A percentile compares a stretch with the other conserved stretches of the same genome.
These are phyloP conservation scores for Crocidura indochinensis DNA, from an alignment of 2,797 vertebrate species.

Conservation along the genomic window DNA sequence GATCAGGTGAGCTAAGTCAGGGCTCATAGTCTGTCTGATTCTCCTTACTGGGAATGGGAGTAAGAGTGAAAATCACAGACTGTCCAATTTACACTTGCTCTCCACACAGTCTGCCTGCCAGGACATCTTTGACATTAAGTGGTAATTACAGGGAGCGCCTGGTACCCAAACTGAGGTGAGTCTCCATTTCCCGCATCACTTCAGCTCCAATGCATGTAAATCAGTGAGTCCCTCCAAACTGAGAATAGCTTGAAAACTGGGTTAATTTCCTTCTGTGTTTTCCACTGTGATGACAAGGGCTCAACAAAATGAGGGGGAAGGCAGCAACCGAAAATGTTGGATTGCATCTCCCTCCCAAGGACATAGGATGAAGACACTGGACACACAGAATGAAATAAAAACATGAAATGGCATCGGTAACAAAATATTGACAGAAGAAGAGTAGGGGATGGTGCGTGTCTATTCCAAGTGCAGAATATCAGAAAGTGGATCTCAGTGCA, in stretches of 20 bases:
- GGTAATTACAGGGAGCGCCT: conserved; percentile 3
- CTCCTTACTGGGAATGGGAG: neutral
- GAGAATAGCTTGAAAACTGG: conserved; percentile 31
- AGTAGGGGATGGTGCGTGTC: no score
- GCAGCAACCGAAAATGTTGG: neutral
- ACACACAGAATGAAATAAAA: neutral
- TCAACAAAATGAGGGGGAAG: conserved; percentile 36
- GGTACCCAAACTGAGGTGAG: neutral
- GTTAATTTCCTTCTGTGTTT: conserved; percentile 50
- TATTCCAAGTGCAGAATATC: no score
- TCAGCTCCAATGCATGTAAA: conserved; percentile 18
- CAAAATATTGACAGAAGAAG: no score
- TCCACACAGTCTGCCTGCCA: neutral
- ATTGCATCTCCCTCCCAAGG: neutral
- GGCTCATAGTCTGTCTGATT: conserved; percentile 10
- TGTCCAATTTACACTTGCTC: conserved; percentile 39
- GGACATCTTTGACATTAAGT: neutral
- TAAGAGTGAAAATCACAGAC: conserved; percentile 16
- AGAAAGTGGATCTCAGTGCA: no score
- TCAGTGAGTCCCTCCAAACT: neutral
- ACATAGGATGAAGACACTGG: neutral
- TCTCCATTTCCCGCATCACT: conserved; percentile 13
- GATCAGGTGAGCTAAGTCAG: neutral
- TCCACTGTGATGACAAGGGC: neutral
- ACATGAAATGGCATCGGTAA: neutral